Base-by-base conservation (phyloP, 2,797 vertebrate species). In the Chrysocyon brachyurus region DNA sequence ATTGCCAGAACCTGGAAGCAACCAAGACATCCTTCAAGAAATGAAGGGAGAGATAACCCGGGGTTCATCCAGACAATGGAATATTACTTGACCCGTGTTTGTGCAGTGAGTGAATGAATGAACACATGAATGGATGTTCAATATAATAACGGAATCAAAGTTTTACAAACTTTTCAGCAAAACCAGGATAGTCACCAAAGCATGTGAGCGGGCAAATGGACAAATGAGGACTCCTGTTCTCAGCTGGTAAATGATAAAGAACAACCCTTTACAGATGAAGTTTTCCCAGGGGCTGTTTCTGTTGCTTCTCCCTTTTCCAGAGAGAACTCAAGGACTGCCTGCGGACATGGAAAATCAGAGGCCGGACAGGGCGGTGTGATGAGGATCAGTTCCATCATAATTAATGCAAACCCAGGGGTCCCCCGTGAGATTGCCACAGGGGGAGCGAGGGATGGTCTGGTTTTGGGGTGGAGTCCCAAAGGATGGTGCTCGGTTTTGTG, bases 191-290 rank as follows among this genome's bases (percentile, higher is more conserved):
- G 3, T 31, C 61, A 26, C 16, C 17, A 14, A 46, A 40, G 75
- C 81, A 33, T 19, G 24, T 66, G 5, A 5, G 9, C 57, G n/a
- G 36, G 36, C 10, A 36, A 82, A 49, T 14, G 24, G 11, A 15
- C 24, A 22, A n/a, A 64, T 10, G 49, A 9, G 52, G 83, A 49
- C 22, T 2, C 2, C 21, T 46, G 31, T 22, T 40, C 26, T 79
- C 70, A 56, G 56, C n/a, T 7, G 2, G 36, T 6, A 26, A 16
- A 4, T 22, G 22, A 15, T 2, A 9, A 0, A 19, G 26, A 81
- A 9, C 86, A 14, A 10, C 12, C 6, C 21, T 49, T 21, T 2
- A 5, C 49, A 21, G 5, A 40, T 0, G 19, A 78, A 28, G 0
- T 8, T 61, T 49, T 52, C 73, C 54, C 7, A 4, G n/a, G 66